Base-by-base conservation (phyloP, 1,140 invertebrate genomes). In the Drosophila ercepeae region DNA sequence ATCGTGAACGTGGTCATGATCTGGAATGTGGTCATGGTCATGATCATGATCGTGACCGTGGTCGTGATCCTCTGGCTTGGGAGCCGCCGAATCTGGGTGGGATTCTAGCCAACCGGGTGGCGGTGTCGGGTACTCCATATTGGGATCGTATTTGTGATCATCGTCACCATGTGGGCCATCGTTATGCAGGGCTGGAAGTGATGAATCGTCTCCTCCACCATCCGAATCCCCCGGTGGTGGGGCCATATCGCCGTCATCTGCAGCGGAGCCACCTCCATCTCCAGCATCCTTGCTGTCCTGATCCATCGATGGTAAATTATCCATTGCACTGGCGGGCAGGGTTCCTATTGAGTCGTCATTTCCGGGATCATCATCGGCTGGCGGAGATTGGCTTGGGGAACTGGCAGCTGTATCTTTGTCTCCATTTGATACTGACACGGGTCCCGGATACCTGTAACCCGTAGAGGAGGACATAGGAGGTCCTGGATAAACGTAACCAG, bases 41-140 rank as follows among this genome's bases (percentile, higher is more conserved):
- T n/a, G n/a, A n/a, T 64, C 58, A 9, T 78, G 67, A 13, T 21
- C 44, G 7, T 39, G 14, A 32, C 55, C 53, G 11, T 82, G 70
- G 46, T 65, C 63, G 16, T 82, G 78, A 45, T 83, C 64, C 29
- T 64, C 64, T 11, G 81, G 75, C 27, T 75, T 73, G 29, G 68
- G 65, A 9, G 65, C 79, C 3, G 69, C 79, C 0, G 79, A 75
- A 14, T 90, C 90, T 19, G 89, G 86, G 50, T 91, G 89, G 6
- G 74, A 55, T 29, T 91, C 77, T 2, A 91, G 19, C 81, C 83
- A 91, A 8, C 86, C 89, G 4, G 90, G 89, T 1, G 90, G 90
- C 13, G 88, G 90, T 16, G 90, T 89, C 1, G 90, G 69, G 51
- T 90, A 91, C 19, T 91, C 90, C 75, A 86, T 90, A 25, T 46